Percentiles rank a stretch among this genome's conserved stretches.
These are phyloP conservation scores for Ptilorrhoa leucosticta DNA, from an alignment of 2,113 vertebrate genomes.

Conservation along the genomic window DNA sequence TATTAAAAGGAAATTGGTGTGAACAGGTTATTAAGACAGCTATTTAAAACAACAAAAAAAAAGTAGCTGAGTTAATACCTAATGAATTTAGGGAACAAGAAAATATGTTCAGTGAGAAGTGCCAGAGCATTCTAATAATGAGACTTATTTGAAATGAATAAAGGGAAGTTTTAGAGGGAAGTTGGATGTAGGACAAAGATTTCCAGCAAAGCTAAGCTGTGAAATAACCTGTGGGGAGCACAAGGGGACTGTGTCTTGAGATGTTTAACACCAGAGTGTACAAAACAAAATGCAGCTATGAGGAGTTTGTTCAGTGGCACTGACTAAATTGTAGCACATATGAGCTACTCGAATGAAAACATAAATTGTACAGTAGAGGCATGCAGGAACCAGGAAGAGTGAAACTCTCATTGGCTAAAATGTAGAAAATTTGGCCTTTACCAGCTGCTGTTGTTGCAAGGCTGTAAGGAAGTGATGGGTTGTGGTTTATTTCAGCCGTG, in stretches of 20 bases:
- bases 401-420: not conserved
- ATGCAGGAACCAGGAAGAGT: not conserved
- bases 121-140: not conserved
- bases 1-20: not conserved
- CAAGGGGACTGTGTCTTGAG: not conserved
- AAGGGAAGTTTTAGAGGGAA: not conserved
- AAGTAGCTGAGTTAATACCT: not conserved
- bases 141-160: not conserved
- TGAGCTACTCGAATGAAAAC: not conserved
- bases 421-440: not conserved
- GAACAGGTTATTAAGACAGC: not conserved
- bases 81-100: not conserved
- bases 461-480: not conserved
- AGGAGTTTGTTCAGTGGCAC: not conserved
- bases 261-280: not conserved
- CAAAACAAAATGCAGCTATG: not conserved
- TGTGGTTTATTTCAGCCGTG: not conserved
- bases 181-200: not conserved
- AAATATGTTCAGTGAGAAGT: not conserved
- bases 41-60: not conserved
- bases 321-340: accelerated
- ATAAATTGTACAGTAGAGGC: not conserved
- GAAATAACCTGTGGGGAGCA: not conserved
- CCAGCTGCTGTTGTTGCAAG: not conserved
- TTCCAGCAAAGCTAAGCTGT: not conserved